phyloP scores from a whole-genome alignment of 2,797 vertebrate genomes.

The Molothrus aeneus region DNA sequence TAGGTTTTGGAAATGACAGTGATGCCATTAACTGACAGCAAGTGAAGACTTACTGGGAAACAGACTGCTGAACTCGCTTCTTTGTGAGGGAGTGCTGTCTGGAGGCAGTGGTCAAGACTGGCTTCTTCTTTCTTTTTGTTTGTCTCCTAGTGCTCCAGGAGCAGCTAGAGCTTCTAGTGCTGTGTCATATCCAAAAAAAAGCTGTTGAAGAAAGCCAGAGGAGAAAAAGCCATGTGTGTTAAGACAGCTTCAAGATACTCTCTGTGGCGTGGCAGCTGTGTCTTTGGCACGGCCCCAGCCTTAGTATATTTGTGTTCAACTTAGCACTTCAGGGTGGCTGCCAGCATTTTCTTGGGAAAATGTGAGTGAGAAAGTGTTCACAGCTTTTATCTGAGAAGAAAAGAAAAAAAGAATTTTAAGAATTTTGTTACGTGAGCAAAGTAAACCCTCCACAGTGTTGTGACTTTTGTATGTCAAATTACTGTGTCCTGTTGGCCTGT shows the following conservation, averaged over 20 bases:
- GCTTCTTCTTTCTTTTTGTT: not conserved
- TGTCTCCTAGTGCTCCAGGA: not conserved
- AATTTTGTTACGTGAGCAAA: not conserved
- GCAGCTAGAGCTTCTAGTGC: not conserved
- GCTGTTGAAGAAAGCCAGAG: constrained; percentile 6
- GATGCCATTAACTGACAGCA: not conserved
- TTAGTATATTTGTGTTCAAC: not conserved
- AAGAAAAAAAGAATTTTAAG: not conserved
- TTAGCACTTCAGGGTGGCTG: not conserved
- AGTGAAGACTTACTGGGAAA: not conserved
- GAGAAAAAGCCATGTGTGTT: constrained; percentile 2
- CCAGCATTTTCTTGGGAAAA: constrained; percentile 13
- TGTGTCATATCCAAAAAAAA: not conserved
- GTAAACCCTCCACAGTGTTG: not conserved
- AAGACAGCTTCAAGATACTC: constrained; percentile 23
- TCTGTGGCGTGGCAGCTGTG: not conserved
- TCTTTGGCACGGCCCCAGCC: not conserved
- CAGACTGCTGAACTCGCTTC: not conserved
- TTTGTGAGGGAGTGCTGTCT: not conserved
- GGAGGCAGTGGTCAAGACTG: not conserved
- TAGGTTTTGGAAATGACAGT: not conserved
- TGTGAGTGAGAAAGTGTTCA: not conserved
- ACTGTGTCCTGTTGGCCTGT: not conserved
- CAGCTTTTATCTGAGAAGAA: not conserved
- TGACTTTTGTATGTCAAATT: not conserved